A percentile compares a stretch with the other conserved stretches of the same genome.
These are phyloP conservation scores for Turritopsis dohrnii DNA, from an alignment of 30 jellyfish, hydroid and myxozoan species.

Conservation along the genomic window DNA sequence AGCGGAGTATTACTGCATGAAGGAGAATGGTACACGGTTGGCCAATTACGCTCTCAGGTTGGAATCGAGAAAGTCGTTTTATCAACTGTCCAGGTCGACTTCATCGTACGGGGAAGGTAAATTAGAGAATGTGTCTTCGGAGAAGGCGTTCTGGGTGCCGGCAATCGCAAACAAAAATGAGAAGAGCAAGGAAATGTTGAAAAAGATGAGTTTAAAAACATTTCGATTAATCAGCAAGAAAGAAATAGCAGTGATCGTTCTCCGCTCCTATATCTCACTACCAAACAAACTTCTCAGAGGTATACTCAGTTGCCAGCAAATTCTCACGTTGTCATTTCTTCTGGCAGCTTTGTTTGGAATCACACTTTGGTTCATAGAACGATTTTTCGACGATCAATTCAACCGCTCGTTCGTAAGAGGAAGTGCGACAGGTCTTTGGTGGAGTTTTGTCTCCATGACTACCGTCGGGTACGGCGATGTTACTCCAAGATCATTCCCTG, in stretches of 20 bases:
- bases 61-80: background rate
- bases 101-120: background rate
- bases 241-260: conserved; percentile 26
- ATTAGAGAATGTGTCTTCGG: background rate
- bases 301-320: conserved; percentile 20
- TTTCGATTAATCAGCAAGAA: conserved; percentile 9
- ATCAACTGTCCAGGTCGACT: background rate
- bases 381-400: background rate
- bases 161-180: background rate
- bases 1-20: conserved; percentile 5
- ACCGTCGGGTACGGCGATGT: conserved; percentile 32
- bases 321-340: background rate
- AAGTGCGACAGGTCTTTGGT: conserved; percentile 13
- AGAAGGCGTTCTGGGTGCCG: conserved; percentile 15
- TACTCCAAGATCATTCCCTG: background rate
- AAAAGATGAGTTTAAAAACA: background rate
- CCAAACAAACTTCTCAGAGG: conserved; percentile 13
- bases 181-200: background rate
- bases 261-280: background rate
- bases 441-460: conserved; percentile 30
- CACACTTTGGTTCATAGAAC: conserved; percentile 12
- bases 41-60: background rate
- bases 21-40: background rate
- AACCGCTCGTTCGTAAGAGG: background rate
- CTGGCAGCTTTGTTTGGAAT: conserved; percentile 14